phyloP scores from a whole-genome alignment of 2,888 invertebrate genomes.

The Neoaliturus tenellus region DNA sequence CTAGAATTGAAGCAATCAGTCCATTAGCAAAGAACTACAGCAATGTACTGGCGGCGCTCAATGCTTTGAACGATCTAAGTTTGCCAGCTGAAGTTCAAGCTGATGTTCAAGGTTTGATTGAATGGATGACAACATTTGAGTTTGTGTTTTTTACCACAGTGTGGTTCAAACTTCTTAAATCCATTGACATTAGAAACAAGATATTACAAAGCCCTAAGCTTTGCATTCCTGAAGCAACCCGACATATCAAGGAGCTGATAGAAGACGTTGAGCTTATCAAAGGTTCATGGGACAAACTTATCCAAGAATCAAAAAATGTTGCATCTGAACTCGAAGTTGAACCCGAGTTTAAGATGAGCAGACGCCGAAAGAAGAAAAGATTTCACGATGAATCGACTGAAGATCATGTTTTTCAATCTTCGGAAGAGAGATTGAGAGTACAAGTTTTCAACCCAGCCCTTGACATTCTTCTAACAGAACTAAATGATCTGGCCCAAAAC shows the following conservation, averaged over 20 bases:
- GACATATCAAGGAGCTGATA: neutral
- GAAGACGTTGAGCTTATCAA: neutral
- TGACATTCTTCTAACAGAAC: neutral
- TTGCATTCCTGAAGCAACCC: slow-evolving; percentile 45
- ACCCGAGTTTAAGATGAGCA: neutral
- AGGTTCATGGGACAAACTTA: slow-evolving; percentile 25
- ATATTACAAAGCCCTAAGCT: slow-evolving; percentile 45
- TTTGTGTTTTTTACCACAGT: slow-evolving; percentile 37
- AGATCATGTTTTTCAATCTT: neutral
- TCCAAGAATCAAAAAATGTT: neutral
- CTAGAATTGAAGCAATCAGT: slow-evolving; percentile 33
- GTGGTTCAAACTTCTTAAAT: slow-evolving; percentile 28
- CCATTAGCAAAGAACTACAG: slow-evolving; percentile 37
- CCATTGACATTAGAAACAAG: slow-evolving; percentile 32
- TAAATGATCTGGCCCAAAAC: neutral
- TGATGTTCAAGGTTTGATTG: slow-evolving; percentile 35
- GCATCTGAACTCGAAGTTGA: neutral
- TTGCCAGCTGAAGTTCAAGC: slow-evolving; percentile 48
- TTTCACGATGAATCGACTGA: neutral
- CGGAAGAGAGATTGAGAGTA: neutral
- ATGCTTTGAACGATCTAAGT: slow-evolving; percentile 27
- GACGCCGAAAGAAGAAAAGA: neutral
- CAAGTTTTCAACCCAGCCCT: neutral
- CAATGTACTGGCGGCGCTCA: slow-evolving; percentile 17
- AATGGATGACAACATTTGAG: slow-evolving; percentile 28